These are phyloP conservation scores for Apteryx owenii DNA, from an alignment of 2,113 vertebrate genomes.

Conservation along the genomic window DNA sequence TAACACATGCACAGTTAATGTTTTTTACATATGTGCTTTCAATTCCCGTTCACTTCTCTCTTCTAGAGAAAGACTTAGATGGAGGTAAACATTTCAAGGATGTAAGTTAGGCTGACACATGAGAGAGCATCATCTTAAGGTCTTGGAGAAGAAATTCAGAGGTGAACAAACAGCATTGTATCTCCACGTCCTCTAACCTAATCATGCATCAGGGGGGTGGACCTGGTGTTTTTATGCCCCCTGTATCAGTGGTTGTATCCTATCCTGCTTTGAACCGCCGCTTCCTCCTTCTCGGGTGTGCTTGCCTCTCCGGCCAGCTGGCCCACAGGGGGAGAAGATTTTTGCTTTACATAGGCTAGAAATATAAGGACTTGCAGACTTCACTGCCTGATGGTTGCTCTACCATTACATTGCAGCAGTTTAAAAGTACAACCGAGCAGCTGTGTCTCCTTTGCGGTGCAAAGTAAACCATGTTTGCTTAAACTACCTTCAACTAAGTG, in stretches of 20 bases:
- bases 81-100: background rate
- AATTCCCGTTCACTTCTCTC: background rate
- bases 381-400: background rate
- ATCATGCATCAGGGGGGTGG: rapidly evolving
- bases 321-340: background rate
- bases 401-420: background rate
- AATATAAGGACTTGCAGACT: background rate
- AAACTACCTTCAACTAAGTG: background rate
- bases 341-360: background rate
- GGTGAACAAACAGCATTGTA: background rate
- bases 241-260: too few relatives aligned
- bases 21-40: background rate
- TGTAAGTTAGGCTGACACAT: background rate
- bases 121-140: background rate
- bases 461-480: background rate
- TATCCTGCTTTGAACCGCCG: background rate
- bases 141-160: background rate
- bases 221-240: background rate
- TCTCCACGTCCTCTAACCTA: background rate
- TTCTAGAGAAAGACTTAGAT: background rate
- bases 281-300: rapidly evolving
- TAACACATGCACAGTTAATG: background rate
- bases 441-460: too few relatives aligned
- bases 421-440: rapidly evolving
- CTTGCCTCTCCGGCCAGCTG: background rate